Base-by-base conservation (phyloP, 2,113 vertebrate species). In the Cyphomyrus discorhynchus region DNA sequence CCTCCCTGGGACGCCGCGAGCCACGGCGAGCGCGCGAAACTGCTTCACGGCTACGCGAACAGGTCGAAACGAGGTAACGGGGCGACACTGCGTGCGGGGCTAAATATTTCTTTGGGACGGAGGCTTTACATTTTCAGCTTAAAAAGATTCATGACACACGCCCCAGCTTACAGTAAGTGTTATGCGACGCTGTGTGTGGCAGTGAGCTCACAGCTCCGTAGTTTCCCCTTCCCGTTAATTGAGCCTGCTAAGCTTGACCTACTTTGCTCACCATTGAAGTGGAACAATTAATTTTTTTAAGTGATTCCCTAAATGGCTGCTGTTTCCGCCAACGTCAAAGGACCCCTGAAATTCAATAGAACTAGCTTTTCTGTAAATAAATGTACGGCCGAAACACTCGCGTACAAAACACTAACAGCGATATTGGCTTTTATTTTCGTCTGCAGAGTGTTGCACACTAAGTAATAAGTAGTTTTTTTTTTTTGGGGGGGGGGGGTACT, bases 161-260 rank as follows among this genome's bases (percentile, higher is more conserved):
- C 45, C 2, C 88, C 80, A 74, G 15, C 45, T 31, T 87, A 83
- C 46, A 45, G 58, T 84, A 82, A 58, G 49, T 89, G 52, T 56
- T 56, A 56, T 86, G 85, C 47, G 31, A 87, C 85, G 50, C 50
- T 53, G 49, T 53, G 45, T 86, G 83, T 50, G 45, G 45, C n/a
- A 24, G 45, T 86, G 45, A 27, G 83, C 47, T 86, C 45, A 86
- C 47, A 50, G 47, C n/a, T 49, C 47, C 47, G n/a, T 21, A 62
- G 53, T 88, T 88, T 66, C 7, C 39, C 52, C 35, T n/a, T 91
- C 56, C 91, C 85, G 93, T 94, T 91, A 94, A 94, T 95, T 94
- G 87, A 93, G 92, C 92, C 93, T 92, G 93, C 93, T 91, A 90
- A 93, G 93, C 91, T 91, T 95, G 94, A 95, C 94, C 94, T 95